Base-by-base conservation (phyloP, 2,888 invertebrate genomes). In the Xylophagus ater region DNA sequence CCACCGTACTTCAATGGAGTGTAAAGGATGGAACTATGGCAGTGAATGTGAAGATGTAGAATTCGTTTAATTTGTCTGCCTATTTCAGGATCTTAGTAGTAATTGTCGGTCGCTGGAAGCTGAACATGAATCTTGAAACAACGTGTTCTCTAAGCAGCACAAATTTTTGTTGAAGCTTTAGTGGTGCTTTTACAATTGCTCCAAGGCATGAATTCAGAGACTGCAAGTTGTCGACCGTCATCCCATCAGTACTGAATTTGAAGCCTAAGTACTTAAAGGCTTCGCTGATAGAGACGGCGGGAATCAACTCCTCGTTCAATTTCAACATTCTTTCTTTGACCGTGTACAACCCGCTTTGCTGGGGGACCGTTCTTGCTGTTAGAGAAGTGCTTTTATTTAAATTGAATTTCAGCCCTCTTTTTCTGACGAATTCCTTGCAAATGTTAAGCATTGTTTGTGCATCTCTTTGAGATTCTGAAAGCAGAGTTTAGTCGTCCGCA, bases 91-190 rank as follows among this genome's bases (percentile, higher is more conserved):
- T 6, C 8, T n/a, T 6, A 2, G 5, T 8, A n/a, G 13, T n/a
- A 4, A 19, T 17, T 9, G 26, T 36, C 2, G 29, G 36, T 13
- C 12, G 10, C 5, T 36, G 36, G 2, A 20, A 6, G 20, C 20
- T 28, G 1, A 19, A 19, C 3, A 36, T 36, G 4, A 20, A 21
- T 13, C 36, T 18, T 2, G 29, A 29, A 3, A 28, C 14, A 5
- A 36, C 7, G 10, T 20, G 21, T 6, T 12, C 12, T 1, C 13
- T 20, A 4, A 36, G 7, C 3, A 36, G 20, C 2, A n/a, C 12
- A 4, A 36, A 26, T 17, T 36, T 36, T 8, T 36, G 36, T 2
- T 36, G 29, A 8, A 28, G 36, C 26, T 36, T 36, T 3, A 36
- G 13, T 2, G 29, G 29, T 5, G 29, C 36, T 8, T 12, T 7